Conservation (phyloP, 2,888 invertebrate genomes). For the Rhodophaea formosa region DNA sequence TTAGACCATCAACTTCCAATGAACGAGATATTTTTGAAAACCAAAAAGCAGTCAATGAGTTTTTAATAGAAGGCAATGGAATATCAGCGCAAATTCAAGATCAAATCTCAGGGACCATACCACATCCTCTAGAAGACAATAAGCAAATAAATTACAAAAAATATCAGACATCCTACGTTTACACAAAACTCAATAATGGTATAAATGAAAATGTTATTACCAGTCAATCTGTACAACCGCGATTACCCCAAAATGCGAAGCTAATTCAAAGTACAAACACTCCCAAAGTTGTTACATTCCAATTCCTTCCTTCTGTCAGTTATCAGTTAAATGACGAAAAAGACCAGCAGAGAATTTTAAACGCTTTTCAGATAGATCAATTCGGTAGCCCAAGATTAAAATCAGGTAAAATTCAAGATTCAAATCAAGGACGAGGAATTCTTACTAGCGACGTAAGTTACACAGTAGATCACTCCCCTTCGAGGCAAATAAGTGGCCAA, state of each 20-base stretch:
- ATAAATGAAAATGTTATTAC: conserved; percentile 33
- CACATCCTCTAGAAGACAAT: conserved; percentile 63
- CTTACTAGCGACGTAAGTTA: conserved; percentile 52
- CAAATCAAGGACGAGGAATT: conserved; percentile 37
- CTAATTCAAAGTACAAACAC: conserved; percentile 33
- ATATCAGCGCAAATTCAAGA: conserved; percentile 69
- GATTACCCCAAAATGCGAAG: conserved; percentile 33
- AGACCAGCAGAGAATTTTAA: conserved; percentile 59
- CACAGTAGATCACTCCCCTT: conserved; percentile 49
- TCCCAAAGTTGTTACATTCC: conserved; percentile 48
- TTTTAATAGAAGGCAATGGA: conserved; percentile 52
- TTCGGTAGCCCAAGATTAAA: conserved; percentile 51
- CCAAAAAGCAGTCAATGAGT: conserved; percentile 49
- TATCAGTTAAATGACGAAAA: conserved; percentile 62
- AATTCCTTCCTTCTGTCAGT: conserved; percentile 64
- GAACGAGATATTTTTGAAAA: conserved; percentile 43
- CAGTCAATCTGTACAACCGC: conserved; percentile 27
- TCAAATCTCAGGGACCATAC: conserved; percentile 65
- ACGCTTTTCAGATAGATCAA: conserved; percentile 57
- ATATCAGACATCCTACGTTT: conserved; percentile 66
- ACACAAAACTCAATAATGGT: conserved; percentile 52
- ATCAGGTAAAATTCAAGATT: conserved; percentile 30
- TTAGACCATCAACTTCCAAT: conserved; percentile 35
- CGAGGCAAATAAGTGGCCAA: conserved; percentile 37
- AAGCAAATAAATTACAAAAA: conserved; percentile 68